These are phyloP conservation scores for Oncorhynchus nerka DNA, from an alignment of 2,113 vertebrate species.

Conservation along the genomic window DNA sequence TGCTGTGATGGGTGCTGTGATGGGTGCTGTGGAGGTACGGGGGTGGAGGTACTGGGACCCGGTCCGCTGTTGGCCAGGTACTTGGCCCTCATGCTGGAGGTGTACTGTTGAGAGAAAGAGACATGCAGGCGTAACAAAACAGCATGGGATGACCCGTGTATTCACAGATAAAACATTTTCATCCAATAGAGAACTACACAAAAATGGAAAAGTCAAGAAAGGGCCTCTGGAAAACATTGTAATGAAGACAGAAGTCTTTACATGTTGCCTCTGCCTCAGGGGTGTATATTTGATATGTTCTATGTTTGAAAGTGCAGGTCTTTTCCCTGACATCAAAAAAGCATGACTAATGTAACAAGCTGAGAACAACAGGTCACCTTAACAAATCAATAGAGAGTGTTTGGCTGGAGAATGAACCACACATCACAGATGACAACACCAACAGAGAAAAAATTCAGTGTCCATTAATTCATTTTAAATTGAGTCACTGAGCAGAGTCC, in stretches of 20 bases:
- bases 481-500: not conserved
- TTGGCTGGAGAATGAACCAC: not conserved
- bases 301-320: not conserved
- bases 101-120: slow-evolving; percentile 82
- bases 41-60: slow-evolving; percentile 73
- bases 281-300: not conserved
- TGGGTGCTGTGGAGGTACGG: slow-evolving; percentile 72
- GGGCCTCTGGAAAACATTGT: not conserved
- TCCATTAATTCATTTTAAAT: not conserved
- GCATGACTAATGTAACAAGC: not conserved
- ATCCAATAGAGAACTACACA: not conserved
- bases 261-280: not conserved
- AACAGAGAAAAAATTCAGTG: not conserved
- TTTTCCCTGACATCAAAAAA: not conserved
- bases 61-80: slow-evolving; percentile 93
- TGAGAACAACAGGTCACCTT: not conserved
- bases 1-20: slow-evolving; percentile 47
- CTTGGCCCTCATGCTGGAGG: slow-evolving; percentile 99
- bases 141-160: not conserved
- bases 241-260: not conserved
- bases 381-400: not conserved
- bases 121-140: not conserved
- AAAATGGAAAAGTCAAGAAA: not conserved
- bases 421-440: not conserved
- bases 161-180: not conserved